These are phyloP conservation scores for Erpobdella octoculata DNA, from an alignment of 2,888 invertebrate genomes.

Conservation along the genomic window DNA sequence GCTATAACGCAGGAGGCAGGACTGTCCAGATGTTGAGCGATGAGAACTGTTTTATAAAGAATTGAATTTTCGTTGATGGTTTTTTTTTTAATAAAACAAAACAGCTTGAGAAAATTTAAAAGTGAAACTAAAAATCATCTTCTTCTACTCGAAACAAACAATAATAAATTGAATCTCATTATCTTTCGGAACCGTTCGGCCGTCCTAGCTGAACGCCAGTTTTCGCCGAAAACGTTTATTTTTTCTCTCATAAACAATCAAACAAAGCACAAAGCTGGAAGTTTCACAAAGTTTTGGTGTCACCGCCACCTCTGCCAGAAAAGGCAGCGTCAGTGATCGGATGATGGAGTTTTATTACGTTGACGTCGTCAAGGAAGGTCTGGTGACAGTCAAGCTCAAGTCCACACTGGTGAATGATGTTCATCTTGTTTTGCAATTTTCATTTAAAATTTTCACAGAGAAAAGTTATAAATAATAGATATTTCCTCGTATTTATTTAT, in stretches of 20 bases:
- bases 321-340: not conserved
- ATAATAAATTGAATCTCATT: not conserved
- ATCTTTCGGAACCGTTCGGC: not conserved
- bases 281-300: not conserved
- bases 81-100: too few species aligned
- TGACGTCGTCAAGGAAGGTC: slow-evolving; percentile 1
- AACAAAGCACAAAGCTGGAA: too few species aligned
- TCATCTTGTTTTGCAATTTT: not conserved
- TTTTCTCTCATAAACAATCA: too few species aligned
- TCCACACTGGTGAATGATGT: not conserved
- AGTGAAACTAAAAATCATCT: not conserved
- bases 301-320: not conserved
- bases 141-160: too few species aligned
- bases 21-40: too few species aligned
- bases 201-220: too few species aligned
- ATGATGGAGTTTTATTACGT: not conserved
- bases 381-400: not conserved
- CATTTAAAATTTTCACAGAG: not conserved
- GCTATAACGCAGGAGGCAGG: too few species aligned
- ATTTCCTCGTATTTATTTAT: not conserved
- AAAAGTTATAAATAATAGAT: not conserved
- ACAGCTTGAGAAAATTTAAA: too few species aligned
- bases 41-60: too few species aligned
- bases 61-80: too few species aligned
- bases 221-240: too few species aligned